phyloP scores from a whole-genome alignment of 2,797 vertebrate genomes.

The Siniperca scherzeri region DNA sequence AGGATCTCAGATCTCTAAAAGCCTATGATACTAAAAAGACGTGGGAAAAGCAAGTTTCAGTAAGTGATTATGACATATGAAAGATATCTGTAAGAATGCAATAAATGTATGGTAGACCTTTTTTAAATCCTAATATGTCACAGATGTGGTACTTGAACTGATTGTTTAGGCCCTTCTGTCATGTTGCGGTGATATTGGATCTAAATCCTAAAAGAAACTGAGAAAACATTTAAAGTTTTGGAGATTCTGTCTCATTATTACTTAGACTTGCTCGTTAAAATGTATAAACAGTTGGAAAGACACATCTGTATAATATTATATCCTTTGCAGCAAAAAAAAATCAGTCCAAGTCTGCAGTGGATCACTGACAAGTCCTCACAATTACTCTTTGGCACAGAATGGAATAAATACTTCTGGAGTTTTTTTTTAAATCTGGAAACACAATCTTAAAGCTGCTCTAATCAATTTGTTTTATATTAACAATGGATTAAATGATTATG shows the following conservation, averaged over 20 bases:
- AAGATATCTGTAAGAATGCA: constrained; percentile 17
- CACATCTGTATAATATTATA: constrained; percentile 62
- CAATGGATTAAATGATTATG: neutral
- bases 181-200: constrained; percentile 10
- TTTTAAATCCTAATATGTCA: constrained; percentile 31
- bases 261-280: constrained; percentile 23
- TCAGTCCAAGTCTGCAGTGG: constrained; percentile 34
- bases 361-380: constrained; percentile 38
- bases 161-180: constrained; percentile 25
- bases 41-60: constrained; percentile 11
- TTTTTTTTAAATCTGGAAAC: constrained; percentile 35
- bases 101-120: neutral
- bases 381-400: constrained; percentile 33
- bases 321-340: constrained; percentile 7
- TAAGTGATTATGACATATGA: constrained; percentile 2
- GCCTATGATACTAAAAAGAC: neutral
- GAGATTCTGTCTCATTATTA: constrained; percentile 22
- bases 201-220: constrained; percentile 35
- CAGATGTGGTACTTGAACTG: constrained; percentile 42
- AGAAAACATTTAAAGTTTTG: neutral
- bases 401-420: constrained; percentile 45
- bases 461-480: constrained; percentile 39
- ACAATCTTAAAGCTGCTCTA: constrained; percentile 14
- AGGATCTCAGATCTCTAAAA: neutral
- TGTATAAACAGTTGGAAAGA: constrained; percentile 39